Evolutionary conservation across 1,140 invertebrate genomes (phyloP).

Genomic region (Diplogasteroides magnus): DNA sequence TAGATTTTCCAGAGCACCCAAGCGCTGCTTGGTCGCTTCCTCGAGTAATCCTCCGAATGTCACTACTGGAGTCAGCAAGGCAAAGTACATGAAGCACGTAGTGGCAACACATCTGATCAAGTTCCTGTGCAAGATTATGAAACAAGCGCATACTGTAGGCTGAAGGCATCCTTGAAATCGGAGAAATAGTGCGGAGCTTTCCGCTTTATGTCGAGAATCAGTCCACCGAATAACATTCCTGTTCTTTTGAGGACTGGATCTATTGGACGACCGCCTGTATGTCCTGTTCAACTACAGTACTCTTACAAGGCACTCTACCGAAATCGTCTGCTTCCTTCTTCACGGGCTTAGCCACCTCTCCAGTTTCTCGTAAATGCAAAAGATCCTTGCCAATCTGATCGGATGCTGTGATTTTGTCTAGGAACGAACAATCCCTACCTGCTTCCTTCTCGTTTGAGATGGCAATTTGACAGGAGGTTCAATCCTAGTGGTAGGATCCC

Average conservation of each 20-base stretch:
- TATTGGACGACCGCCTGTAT: constrained; percentile 45
- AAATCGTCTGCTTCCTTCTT: constrained; percentile 32
- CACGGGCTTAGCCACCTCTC: constrained; percentile 13
- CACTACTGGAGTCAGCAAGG: constrained; percentile 92
- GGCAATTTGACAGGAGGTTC: constrained; percentile 92
- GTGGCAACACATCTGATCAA: constrained; percentile 78
- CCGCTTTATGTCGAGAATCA: constrained; percentile 86
- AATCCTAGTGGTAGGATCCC: constrained; percentile 92
- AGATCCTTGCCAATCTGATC: no score
- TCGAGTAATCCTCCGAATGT: constrained; percentile 90
- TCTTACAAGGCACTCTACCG: constrained; percentile 9
- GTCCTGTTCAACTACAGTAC: no score
- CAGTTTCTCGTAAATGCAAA: no score
- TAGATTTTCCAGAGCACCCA: constrained; percentile 96
- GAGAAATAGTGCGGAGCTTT: constrained; percentile 73
- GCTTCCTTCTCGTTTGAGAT: constrained; percentile 70
- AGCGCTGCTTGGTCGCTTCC: constrained; percentile 87
- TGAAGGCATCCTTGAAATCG: constrained; percentile 75
- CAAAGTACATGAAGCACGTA: constrained; percentile 92
- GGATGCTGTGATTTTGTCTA: no score
- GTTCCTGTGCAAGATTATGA: neutral
- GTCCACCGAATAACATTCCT: constrained; percentile 79
- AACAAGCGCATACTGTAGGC: constrained; percentile 68
- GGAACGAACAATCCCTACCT: no score
- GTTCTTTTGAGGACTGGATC: constrained; percentile 66